Conservation (phyloP, 2,113 vertebrate genomes). For the Saguinus imperator region DNA sequence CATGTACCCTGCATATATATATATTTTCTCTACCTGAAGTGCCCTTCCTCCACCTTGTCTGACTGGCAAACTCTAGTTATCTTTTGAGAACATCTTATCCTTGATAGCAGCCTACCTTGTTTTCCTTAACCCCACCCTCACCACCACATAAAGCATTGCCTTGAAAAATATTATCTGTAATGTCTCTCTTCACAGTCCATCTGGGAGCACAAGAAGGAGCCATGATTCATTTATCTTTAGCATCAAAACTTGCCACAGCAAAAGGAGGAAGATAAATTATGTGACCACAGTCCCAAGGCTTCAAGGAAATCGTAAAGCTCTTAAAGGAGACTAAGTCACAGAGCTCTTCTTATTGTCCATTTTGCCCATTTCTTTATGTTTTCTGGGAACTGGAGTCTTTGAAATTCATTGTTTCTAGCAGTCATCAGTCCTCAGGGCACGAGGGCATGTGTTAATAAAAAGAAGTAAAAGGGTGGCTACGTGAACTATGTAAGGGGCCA, state of each 20-base stretch:
- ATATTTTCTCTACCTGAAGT: background rate
- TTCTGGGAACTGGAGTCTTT: background rate
- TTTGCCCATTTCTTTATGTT: background rate
- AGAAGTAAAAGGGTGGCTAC: background rate
- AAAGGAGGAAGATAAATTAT: background rate
- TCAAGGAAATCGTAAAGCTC: background rate
- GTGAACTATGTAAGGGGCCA: background rate
- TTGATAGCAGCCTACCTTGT: background rate
- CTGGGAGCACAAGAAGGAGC: background rate
- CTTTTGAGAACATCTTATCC: slow-evolving; percentile 48
- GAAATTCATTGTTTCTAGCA: background rate
- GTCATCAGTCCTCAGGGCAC: background rate
- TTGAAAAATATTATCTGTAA: slow-evolving; percentile 28
- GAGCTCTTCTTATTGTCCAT: background rate
- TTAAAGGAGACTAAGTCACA: background rate
- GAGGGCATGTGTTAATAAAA: background rate
- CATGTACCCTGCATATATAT: background rate
- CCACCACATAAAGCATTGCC: background rate
- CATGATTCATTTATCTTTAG: background rate
- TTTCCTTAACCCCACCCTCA: background rate
- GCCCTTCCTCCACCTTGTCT: background rate
- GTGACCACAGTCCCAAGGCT: background rate
- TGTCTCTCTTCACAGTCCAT: background rate
- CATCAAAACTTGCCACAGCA: background rate
- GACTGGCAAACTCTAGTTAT: background rate